Evolutionary conservation across 2,888 invertebrate genomes (phyloP).

Genomic region (Neoascia interrupta): DNA sequence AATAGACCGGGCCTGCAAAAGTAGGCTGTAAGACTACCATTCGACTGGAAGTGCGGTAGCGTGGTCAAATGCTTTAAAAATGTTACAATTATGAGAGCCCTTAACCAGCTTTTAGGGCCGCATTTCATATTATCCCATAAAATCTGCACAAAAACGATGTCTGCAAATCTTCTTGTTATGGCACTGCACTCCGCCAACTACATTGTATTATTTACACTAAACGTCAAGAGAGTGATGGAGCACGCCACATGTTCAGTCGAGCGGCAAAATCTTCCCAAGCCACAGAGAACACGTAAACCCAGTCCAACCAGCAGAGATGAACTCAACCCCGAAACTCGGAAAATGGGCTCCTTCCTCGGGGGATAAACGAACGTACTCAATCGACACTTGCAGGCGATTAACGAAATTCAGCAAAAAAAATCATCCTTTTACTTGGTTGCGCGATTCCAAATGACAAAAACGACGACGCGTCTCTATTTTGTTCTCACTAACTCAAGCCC

Average conservation of each 20-base stretch:
- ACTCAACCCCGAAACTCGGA: slow-evolving; percentile 34
- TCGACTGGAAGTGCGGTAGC: no score
- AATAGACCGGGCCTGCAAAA: no score
- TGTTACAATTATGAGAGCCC: no score
- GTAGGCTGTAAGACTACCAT: no score
- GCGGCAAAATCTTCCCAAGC: slow-evolving; percentile 53
- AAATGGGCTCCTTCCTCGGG: no score
- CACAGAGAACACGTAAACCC: slow-evolving; percentile 40
- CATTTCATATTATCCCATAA: no score
- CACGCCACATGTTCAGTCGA: slow-evolving; percentile 67
- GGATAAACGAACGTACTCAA: slow-evolving; percentile 33
- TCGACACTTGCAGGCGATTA: slow-evolving; percentile 62
- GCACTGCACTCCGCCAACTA: no score
- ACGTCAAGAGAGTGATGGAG: slow-evolving; percentile 62
- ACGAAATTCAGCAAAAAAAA: slow-evolving; percentile 40
- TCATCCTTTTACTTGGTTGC: slow-evolving; percentile 56
- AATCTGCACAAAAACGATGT: no score
- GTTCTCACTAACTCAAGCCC: slow-evolving; percentile 62
- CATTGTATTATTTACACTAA: slow-evolving; percentile 6
- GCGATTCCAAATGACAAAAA: slow-evolving; percentile 9
- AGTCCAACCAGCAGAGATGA: slow-evolving; percentile 36
- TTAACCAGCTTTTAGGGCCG: no score
- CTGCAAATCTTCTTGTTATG: no score
- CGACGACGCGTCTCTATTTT: slow-evolving; percentile 63
- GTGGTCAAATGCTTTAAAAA: no score